Evolutionary conservation across 1,140 invertebrate species (phyloP), one percentile per base, ranked within the genome.

Genomic region (Delia radicum): DNA sequence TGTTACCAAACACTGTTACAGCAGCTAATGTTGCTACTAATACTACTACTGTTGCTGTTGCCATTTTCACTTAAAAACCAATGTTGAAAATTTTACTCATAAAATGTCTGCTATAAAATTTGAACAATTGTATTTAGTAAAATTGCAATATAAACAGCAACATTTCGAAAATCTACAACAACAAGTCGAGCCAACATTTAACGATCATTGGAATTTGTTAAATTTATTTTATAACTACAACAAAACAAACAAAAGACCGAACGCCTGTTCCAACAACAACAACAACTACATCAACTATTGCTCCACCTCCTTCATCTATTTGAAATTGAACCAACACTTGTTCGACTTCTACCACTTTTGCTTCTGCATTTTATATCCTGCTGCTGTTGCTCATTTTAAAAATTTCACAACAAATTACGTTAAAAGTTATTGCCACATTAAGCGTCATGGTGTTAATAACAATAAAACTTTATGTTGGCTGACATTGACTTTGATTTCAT

Each of bases 401-500:
- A 71, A 76, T 74, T 80, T 77, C 75, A 81, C 81, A 83, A 82
- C 77, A 83, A 80, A 83, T 82, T 82, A 80, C 80, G 81, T 81
- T 77, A 83, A 83, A 83, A 82, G 79, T 81, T 81, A 83, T 82
- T 79, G 81, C 77, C 80, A 65, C 78, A 82, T 80, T 82, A 79
- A 79, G 77, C 80, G 78, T 77, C 80, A 81, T 79, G 75, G 80
- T 81, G 80, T 82, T 83, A 83, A 83, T 83, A 83, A 83, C 78
- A 79, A 79, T 83, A 83, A 83, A 83, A 81, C 79, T 82, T 83
- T 83, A 83, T 83, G 78, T 75, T 80, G 79, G 81, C 82, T 83
- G 81, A 79, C 82, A 83, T 79, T 81, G 79, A 80, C 79, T 81
- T 81, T 82, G 82, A 81, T 84, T 84, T 81, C 84, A 83, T 80